Conservation (phyloP, 2,888 invertebrate genomes). For the Syrista parreyssii region DNA sequence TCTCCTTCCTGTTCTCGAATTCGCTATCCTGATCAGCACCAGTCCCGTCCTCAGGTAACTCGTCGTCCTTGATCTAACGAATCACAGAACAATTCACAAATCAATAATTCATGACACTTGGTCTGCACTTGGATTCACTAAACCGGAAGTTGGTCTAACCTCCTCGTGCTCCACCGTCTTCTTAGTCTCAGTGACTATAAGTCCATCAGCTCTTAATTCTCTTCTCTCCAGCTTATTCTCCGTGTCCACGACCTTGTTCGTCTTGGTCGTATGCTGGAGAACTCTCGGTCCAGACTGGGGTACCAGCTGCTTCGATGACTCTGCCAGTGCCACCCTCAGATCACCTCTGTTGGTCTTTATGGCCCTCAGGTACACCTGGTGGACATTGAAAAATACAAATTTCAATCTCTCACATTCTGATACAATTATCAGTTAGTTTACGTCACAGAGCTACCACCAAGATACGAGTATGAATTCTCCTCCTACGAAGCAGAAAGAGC, state of each 20-base stretch:
- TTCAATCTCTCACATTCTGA: not conserved
- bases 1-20: slow-evolving; percentile 65
- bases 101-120: not conserved
- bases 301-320: slow-evolving; percentile 72
- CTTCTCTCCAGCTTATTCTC: slow-evolving; percentile 85
- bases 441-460: not conserved
- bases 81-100: not conserved
- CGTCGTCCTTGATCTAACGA: slow-evolving; percentile 77
- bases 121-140: not conserved
- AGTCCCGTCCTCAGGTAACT: slow-evolving; percentile 68
- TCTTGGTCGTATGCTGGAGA: slow-evolving; percentile 80
- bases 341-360: slow-evolving; percentile 75
- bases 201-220: slow-evolving; percentile 83
- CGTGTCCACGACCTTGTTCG: slow-evolving; percentile 85
- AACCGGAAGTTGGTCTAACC: slow-evolving; percentile 44
- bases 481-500: not conserved
- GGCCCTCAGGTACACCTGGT: slow-evolving; percentile 81
- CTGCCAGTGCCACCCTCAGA: slow-evolving; percentile 75
- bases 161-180: slow-evolving; percentile 87
- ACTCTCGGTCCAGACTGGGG: slow-evolving; percentile 76
- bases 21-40: slow-evolving; percentile 64
- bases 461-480: not conserved
- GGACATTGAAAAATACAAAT: slow-evolving; percentile 47
- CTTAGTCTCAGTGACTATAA: slow-evolving; percentile 86
- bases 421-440: not conserved